Base-by-base conservation (phyloP, 2,113 vertebrate species). In the Acanthisitta chloris region DNA sequence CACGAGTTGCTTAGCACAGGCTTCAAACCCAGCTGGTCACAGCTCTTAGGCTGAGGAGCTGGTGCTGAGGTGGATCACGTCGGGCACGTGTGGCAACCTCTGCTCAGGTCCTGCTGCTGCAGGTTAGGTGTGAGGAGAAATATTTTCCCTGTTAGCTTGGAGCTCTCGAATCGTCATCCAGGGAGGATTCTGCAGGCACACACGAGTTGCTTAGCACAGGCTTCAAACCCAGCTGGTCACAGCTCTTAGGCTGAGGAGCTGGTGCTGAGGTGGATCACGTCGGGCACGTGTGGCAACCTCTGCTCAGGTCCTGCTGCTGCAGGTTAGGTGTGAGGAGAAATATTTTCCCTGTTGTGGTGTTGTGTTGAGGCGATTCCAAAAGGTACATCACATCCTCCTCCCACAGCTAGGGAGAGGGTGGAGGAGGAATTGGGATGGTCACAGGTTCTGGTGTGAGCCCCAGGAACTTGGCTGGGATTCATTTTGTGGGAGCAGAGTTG, bases 391-490 rank as follows among this genome's bases (percentile, higher is more conserved):
- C 59, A 69, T 45, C 77, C 82, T 45, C 43, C 90, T 67, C 40
- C 71, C 74, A 14, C 54, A 65, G 77, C 76, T 86, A 86, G 92
- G 5, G 55, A 86, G 88, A 93, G 94, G 40, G 64, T 4, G 5
- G 90, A 61, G 74, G 74, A 67, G 43, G 81, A 94, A 91, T 76
- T 86, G 10, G 4, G 72, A 86, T 33, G 86, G 94, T 87, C 93
- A 83, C 90, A 93, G 94, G 87, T 88, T 96, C 76, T 96, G 82
- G 70, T 90, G 93, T 55, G 82, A 97, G 40, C 90, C 94, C 86
- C 93, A 64, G 94, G 80, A 96, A 79, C 85, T 94, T 88, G 90
- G 81, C 95, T 94, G 92, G 76, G 71, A 13, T 38, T 72, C 61
- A 24, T 78, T 65, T 55, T 81, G 87, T 84, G 92, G 87, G 78